These are phyloP conservation scores for Erinaceus europaeus DNA, from an alignment of 2,113 vertebrate species.

Conservation along the genomic window DNA sequence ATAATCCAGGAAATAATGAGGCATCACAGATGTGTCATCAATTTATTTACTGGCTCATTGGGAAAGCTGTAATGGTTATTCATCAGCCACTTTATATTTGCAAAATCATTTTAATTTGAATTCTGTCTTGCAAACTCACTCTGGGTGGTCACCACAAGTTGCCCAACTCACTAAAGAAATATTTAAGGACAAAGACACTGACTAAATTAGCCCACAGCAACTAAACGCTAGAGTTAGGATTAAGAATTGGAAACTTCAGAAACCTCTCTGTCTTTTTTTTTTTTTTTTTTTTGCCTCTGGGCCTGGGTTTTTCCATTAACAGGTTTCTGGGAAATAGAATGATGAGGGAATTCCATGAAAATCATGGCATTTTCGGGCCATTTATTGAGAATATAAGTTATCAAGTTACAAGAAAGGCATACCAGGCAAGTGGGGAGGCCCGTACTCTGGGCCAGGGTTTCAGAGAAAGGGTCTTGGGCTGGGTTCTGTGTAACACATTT, in stretches of 20 bases:
- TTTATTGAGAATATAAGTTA: constrained; percentile 66
- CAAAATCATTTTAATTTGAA: constrained; percentile 41
- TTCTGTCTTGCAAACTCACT: constrained; percentile 34
- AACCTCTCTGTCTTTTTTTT: neutral
- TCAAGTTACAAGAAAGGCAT: constrained; percentile 57
- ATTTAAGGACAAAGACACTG: constrained; percentile 28
- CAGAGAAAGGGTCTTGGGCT: constrained; percentile 18
- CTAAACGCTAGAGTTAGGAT: neutral
- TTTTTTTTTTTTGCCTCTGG: constrained; percentile 48
- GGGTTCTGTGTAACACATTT: constrained; percentile 45
- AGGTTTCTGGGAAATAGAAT: constrained; percentile 50
- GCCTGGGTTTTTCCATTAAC: neutral
- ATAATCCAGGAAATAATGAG: constrained; percentile 27
- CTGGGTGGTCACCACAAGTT: neutral
- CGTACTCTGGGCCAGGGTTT: neutral
- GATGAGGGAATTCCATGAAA: constrained; percentile 50
- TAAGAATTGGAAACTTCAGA: constrained; percentile 37
- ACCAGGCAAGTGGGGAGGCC: constrained; percentile 26
- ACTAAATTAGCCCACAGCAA: neutral
- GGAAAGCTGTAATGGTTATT: constrained; percentile 9
- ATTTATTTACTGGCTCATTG: constrained; percentile 22
- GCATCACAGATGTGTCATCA: neutral
- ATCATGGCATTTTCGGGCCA: constrained; percentile 42
- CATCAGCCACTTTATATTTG: neutral
- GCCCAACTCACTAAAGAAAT: constrained; percentile 7